These are phyloP conservation scores for Rhea pennata DNA, from an alignment of 2,113 vertebrate genomes.

Conservation along the genomic window DNA sequence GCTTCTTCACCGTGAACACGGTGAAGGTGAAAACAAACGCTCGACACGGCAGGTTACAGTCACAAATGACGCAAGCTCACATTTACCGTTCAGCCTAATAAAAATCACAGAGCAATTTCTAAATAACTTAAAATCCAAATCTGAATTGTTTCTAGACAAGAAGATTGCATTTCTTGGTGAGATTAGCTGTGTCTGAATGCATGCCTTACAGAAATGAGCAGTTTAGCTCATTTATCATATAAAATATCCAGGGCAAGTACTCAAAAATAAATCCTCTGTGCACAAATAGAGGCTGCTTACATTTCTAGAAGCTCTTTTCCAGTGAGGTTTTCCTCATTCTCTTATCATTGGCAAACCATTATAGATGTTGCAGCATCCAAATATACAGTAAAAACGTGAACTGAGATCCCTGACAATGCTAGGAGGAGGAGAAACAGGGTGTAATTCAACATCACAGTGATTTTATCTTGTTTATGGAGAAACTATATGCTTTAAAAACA, in stretches of 20 bases:
- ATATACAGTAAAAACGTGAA: not conserved
- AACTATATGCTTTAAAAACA: not conserved
- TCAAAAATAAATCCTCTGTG: not conserved
- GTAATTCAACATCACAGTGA: not conserved
- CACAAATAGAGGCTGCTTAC: not conserved
- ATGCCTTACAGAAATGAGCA: not conserved
- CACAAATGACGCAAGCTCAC: not conserved
- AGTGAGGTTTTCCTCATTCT: not conserved
- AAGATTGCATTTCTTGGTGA: not conserved
- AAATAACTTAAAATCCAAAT: not conserved
- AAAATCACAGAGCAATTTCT: not conserved
- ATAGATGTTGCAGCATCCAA: not conserved
- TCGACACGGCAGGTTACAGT: not conserved
- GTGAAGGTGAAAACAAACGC: not conserved
- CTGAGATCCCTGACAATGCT: not conserved
- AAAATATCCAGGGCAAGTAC: not conserved
- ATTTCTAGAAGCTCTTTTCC: not conserved
- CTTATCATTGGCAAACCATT: not conserved
- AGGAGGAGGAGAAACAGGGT: not conserved
- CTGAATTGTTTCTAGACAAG: slow-evolving; percentile 2
- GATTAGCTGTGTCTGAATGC: not conserved
- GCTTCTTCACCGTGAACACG: not conserved
- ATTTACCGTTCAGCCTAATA: not conserved
- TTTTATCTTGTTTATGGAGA: not conserved
- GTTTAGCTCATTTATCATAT: not conserved